Evolutionary conservation across 1,140 invertebrate species (phyloP).

Genomic region (Drosophila pseudoobscura): DNA sequence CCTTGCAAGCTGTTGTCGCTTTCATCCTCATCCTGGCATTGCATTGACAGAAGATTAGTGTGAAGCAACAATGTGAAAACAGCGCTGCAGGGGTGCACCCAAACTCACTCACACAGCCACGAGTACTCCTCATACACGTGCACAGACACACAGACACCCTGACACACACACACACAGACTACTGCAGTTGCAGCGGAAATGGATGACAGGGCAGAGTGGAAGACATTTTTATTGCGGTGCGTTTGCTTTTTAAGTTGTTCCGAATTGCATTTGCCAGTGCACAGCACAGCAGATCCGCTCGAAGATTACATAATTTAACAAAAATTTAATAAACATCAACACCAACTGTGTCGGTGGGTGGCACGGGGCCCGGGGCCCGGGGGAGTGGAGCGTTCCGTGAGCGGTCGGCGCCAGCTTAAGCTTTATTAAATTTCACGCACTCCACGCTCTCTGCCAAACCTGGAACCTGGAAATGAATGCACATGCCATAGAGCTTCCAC

Average conservation of each 20-base stretch:
- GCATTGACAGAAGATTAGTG: slow-evolving; percentile 80
- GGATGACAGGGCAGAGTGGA: slow-evolving; percentile 55
- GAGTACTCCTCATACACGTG: slow-evolving; percentile 7
- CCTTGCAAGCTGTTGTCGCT: slow-evolving; percentile 74
- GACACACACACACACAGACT: slow-evolving; percentile 33
- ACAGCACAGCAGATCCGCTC: slow-evolving; percentile 46
- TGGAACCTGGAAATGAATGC: slow-evolving; percentile 71
- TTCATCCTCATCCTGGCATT: slow-evolving; percentile 69
- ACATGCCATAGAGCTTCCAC: slow-evolving; percentile 37
- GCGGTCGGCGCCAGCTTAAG: slow-evolving; percentile 44
- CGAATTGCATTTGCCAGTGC: slow-evolving; percentile 76
- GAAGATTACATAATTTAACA: slow-evolving; percentile 77
- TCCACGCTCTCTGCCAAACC: slow-evolving; percentile 51
- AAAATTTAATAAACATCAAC: slow-evolving; percentile 81
- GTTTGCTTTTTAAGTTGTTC: slow-evolving; percentile 79
- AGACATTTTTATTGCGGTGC: slow-evolving; percentile 79
- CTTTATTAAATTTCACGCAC: slow-evolving; percentile 80
- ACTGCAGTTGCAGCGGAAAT: slow-evolving; percentile 50
- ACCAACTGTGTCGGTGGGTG: slow-evolving; percentile 49
- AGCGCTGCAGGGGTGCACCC: slow-evolving; percentile 62
- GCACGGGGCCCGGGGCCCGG: slow-evolving; percentile 9
- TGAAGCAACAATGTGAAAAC: slow-evolving; percentile 81
- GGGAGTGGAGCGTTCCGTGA: neutral
- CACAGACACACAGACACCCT: slow-evolving; percentile 2
- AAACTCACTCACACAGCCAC: neutral